Evolutionary conservation across 1,140 invertebrate species (phyloP).

Genomic region (Drosophila novamexicana): DNA sequence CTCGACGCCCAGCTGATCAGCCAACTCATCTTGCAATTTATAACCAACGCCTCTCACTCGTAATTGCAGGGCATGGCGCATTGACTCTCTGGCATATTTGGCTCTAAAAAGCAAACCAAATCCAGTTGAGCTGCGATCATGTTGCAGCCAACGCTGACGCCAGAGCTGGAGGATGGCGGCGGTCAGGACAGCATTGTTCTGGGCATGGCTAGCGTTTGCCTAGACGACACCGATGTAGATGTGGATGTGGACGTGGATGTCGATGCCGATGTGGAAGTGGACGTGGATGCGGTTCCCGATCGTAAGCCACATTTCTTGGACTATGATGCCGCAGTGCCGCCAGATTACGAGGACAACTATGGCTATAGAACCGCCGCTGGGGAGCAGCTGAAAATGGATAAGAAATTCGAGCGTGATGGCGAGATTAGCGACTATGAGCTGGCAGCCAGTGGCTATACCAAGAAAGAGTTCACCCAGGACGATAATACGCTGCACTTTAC

Average conservation of each 20-base stretch:
- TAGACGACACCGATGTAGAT: constrained; percentile 59
- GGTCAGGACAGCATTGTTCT: constrained; percentile 21
- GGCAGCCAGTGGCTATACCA: constrained; percentile 82
- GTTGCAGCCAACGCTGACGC: constrained; percentile 60
- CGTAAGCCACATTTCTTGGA: constrained; percentile 87
- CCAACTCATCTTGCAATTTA: constrained; percentile 40
- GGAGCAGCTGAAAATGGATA: constrained; percentile 80
- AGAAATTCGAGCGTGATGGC: constrained; percentile 81
- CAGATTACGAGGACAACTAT: constrained; percentile 85
- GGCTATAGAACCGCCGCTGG: constrained; percentile 53
- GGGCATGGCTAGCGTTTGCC: constrained; percentile 28
- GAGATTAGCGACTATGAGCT: constrained; percentile 83
- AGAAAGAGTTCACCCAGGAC: constrained; percentile 83
- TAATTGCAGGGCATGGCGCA: constrained; percentile 64
- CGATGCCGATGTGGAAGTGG: constrained; percentile 67
- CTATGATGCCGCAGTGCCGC: constrained; percentile 86
- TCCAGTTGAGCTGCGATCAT: constrained; percentile 30
- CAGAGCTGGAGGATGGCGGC: constrained; percentile 28
- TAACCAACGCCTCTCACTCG: constrained; percentile 36
- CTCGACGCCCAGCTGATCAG: constrained; percentile 28
- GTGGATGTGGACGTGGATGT: constrained; percentile 68
- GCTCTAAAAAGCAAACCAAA: constrained; percentile 4
- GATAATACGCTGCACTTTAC: constrained; percentile 80
- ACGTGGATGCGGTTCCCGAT: constrained; percentile 74
- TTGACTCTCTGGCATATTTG: constrained; percentile 37